Conservation (phyloP, 2,113 vertebrate species). For the Jaculus jaculus region DNA sequence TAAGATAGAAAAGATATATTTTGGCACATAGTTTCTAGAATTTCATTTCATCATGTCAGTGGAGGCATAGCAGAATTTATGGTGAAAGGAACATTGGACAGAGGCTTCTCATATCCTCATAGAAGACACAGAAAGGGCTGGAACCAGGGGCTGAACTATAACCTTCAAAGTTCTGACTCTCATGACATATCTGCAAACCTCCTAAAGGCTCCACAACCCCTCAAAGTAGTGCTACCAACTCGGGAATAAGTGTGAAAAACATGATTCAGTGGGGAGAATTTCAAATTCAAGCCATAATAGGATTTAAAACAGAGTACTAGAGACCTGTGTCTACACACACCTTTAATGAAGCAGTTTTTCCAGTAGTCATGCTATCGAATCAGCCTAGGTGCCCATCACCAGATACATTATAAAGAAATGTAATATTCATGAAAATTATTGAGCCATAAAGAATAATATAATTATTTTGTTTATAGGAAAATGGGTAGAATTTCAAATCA, state of each 20-base stretch:
- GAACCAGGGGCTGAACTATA: background rate
- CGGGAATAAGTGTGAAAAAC: background rate
- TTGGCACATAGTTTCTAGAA: no score
- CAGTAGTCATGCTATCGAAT: background rate
- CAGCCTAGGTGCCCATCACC: background rate
- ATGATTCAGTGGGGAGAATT: background rate
- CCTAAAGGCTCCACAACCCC: no score
- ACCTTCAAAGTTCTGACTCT: background rate
- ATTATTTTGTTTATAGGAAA: background rate
- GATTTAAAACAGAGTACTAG: background rate
- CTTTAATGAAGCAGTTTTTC: background rate
- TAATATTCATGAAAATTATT: no score
- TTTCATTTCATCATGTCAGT: background rate
- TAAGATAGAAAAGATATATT: no score
- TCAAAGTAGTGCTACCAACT: background rate
- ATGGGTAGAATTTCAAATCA: background rate
- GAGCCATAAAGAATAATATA: background rate
- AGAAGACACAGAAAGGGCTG: background rate
- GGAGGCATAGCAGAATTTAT: background rate
- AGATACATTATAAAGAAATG: background rate
- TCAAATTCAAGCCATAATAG: background rate
- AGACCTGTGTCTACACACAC: background rate
- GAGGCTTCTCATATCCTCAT: no score
- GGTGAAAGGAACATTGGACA: no score
- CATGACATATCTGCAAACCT: background rate